Conservation (phyloP, 2,797 vertebrate species). For the Paedocypris micromegethes region DNA sequence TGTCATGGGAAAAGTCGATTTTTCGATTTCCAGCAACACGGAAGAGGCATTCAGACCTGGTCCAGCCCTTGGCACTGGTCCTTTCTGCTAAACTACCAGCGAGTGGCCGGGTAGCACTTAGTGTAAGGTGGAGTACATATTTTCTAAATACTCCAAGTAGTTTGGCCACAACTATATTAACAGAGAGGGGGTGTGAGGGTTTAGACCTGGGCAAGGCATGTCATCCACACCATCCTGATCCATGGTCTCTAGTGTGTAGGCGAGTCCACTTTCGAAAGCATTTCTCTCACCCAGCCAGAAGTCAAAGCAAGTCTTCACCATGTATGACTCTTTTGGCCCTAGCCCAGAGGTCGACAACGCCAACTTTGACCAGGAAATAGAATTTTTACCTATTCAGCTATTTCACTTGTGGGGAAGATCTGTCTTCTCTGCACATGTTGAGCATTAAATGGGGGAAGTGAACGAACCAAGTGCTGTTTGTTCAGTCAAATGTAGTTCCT, state of each 20-base stretch:
- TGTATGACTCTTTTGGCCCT: slow-evolving; percentile 18
- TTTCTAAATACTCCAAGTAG: slow-evolving; percentile 33
- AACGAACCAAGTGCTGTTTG: slow-evolving; percentile 1
- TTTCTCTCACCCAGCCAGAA: slow-evolving; percentile 6
- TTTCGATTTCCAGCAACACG: neutral
- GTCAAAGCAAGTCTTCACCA: slow-evolving; percentile 4
- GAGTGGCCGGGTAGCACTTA: slow-evolving; percentile 9
- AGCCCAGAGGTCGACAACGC: slow-evolving; percentile 13
- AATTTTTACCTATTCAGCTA: slow-evolving; percentile 40
- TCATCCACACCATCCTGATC: slow-evolving; percentile 26
- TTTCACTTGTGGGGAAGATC: slow-evolving; percentile 29
- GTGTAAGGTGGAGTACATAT: slow-evolving; percentile 18
- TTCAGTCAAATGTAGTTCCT: slow-evolving; percentile 17
- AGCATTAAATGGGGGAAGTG: slow-evolving; percentile 25
- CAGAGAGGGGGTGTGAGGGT: slow-evolving; percentile 19
- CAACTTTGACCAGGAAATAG: slow-evolving; percentile 37
- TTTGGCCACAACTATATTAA: slow-evolving; percentile 28
- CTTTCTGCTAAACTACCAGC: slow-evolving; percentile 16
- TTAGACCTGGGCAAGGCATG: slow-evolving; percentile 36
- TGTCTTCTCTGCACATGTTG: slow-evolving; percentile 32
- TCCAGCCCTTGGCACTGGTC: slow-evolving; percentile 16
- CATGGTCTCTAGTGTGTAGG: slow-evolving; percentile 31
- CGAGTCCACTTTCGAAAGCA: slow-evolving; percentile 18
- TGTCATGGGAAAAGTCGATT: no score
- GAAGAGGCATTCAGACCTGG: slow-evolving; percentile 22